Conservation (phyloP, 2,888 invertebrate genomes). For the Seira sanloemensis region DNA sequence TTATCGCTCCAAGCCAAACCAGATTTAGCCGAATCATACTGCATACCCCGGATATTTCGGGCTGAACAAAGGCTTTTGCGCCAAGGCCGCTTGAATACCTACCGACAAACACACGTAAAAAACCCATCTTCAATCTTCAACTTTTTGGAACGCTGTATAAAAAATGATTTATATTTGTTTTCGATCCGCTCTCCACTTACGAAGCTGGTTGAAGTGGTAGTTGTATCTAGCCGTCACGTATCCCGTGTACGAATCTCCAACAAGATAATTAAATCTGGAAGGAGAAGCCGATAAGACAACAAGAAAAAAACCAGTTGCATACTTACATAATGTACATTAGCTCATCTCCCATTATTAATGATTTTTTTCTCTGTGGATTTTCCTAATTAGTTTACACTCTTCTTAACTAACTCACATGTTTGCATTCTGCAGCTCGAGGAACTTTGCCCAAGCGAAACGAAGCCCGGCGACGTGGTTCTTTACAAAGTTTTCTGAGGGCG, state of each 20-base stretch:
- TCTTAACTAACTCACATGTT: conserved; percentile 48
- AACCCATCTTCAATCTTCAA: too few relatives aligned
- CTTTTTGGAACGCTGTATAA: too few relatives aligned
- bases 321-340: background rate
- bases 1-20: background rate
- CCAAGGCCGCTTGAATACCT: conserved; percentile 54
- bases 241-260: conserved; percentile 51
- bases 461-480: conserved; percentile 43
- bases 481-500: conserved; percentile 35
- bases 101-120: background rate
- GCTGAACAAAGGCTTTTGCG: conserved; percentile 45
- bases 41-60: conserved; percentile 52
- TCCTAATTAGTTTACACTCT: background rate
- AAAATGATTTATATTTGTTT: background rate
- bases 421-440: conserved; percentile 38
- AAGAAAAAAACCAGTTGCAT: background rate
- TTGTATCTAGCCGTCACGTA: conserved; percentile 37
- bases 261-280: conserved; percentile 44
- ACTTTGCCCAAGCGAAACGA: conserved; percentile 44
- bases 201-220: conserved; percentile 47
- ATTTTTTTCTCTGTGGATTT: background rate
- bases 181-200: conserved; percentile 23
- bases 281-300: too few relatives aligned
- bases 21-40: background rate
- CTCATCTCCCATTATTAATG: too few relatives aligned